phyloP scores from a whole-genome alignment of 1,140 invertebrate species.

The Mizuhopecten yessoensis region DNA sequence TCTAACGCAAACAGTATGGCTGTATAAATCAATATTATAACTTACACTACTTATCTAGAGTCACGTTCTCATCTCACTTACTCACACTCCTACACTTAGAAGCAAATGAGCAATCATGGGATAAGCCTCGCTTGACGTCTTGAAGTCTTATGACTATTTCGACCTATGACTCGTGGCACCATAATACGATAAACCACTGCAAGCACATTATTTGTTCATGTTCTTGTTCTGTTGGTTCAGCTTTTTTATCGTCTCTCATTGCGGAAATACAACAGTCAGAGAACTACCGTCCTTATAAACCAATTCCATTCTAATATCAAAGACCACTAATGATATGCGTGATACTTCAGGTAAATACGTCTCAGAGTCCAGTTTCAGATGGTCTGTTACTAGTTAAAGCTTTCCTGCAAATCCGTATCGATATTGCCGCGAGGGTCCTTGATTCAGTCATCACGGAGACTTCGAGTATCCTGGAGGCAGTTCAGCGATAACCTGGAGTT shows the following conservation, averaged over 20 bases:
- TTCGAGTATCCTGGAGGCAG: neutral
- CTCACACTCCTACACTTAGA: neutral
- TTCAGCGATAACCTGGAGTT: neutral
- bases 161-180: neutral
- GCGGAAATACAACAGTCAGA: neutral
- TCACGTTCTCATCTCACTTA: conserved; percentile 15
- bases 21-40: neutral
- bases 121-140: neutral
- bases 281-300: no score
- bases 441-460: neutral
- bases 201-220: neutral
- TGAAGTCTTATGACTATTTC: neutral
- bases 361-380: no score
- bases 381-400: no score
- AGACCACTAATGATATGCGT: no score
- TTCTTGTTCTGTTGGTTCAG: neutral
- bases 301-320: no score
- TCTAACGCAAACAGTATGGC: neutral
- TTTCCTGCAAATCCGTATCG: no score
- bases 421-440: neutral
- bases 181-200: neutral
- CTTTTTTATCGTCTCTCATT: neutral
- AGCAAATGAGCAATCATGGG: conserved; percentile 8
- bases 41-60: neutral
- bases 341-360: no score